Evolutionary conservation across 2,888 invertebrate genomes (phyloP).

Genomic region (Aphidius colemani): DNA sequence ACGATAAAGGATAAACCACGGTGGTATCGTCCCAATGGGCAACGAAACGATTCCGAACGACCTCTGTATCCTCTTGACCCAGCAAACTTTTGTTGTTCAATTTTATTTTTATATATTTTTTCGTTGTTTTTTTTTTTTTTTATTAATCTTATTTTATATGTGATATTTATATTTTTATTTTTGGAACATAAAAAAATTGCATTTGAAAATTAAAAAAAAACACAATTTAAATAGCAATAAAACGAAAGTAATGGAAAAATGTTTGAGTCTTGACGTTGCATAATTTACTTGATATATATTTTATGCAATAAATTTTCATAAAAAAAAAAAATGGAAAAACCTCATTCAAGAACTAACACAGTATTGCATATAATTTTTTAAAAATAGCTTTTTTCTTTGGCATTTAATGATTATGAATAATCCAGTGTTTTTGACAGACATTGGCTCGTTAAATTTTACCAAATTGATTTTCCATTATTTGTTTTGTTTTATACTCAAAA

Average conservation of each 20-base stretch:
- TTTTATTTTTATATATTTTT: constrained; percentile 8
- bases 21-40: constrained; percentile 31
- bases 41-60: constrained; percentile 19
- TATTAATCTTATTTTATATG: not conserved
- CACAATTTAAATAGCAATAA: not conserved
- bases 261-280: not conserved
- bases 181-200: not conserved
- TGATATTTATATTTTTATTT: not conserved
- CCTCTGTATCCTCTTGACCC: constrained; percentile 7
- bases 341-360: too few relatives aligned
- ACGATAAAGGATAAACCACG: constrained; percentile 52
- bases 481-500: too few relatives aligned
- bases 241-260: not conserved
- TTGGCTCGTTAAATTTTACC: too few relatives aligned
- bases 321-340: too few relatives aligned
- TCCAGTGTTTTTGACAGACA: too few relatives aligned
- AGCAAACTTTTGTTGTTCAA: not conserved
- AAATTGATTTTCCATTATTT: too few relatives aligned
- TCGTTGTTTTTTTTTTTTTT: constrained; percentile 33
- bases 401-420: too few relatives aligned
- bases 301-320: too few relatives aligned
- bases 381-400: too few relatives aligned
- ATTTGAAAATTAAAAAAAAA: not conserved
- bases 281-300: constrained; percentile 16
- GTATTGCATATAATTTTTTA: too few relatives aligned